Percentiles rank a stretch among this genome's conserved stretches.
Evolutionary conservation across 2,113 vertebrate genomes (phyloP).

Genomic region (Chlamydotis undulata): DNA sequence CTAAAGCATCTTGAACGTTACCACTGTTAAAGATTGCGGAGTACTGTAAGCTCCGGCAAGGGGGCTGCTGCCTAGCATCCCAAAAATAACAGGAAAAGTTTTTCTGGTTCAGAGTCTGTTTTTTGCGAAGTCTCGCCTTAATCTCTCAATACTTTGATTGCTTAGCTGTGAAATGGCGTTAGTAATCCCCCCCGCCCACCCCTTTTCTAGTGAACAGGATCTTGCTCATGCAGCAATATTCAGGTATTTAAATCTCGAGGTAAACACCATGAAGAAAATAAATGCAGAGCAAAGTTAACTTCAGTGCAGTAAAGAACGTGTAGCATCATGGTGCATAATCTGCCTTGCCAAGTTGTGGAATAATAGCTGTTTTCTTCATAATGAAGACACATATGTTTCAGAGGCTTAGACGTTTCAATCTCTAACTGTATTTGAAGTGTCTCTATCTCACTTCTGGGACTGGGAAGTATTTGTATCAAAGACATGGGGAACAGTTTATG

Average conservation of each 20-base stretch:
- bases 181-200: neutral
- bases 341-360: neutral
- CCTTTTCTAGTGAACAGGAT: neutral
- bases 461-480: neutral
- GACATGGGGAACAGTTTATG: neutral
- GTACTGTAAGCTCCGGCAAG: neutral
- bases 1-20: accelerated
- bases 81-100: neutral
- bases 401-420: neutral
- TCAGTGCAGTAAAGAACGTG: accelerated
- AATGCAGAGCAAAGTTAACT: neutral
- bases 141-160: neutral
- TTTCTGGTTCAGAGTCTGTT: neutral
- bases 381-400: neutral
- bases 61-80: accelerated
- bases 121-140: neutral
- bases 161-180: neutral
- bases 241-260: neutral
- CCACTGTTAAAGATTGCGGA: neutral
- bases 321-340: neutral
- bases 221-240: neutral
- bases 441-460: neutral
- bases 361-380: neutral
- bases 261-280: neutral
- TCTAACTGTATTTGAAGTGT: neutral